Base-by-base conservation (phyloP, 1,140 invertebrate species). In the Nasonia longicornis region DNA sequence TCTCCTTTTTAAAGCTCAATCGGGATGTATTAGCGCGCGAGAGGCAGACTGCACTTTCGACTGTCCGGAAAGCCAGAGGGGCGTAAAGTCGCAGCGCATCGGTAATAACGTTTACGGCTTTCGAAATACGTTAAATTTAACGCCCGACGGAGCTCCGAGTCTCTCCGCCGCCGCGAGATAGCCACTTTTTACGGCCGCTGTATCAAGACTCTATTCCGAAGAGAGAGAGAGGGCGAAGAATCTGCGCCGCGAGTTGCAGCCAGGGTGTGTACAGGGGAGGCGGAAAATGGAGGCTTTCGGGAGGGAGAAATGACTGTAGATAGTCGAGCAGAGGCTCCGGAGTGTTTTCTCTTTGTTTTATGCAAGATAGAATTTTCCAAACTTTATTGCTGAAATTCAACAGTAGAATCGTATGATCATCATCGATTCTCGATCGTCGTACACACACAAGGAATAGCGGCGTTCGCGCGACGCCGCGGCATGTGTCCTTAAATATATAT, bases 81-180 rank as follows among this genome's bases (percentile, higher is more conserved):
- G 52, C 20, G 52, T 75, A 75, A 75, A 75, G 4, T 29, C 48
- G 8, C 52, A 20, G 20, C 29, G 52, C 73, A 16, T 75, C 58
- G 52, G 81, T 70, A 82, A 83, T 83, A 84, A 84, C 79, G 80
- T 85, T 81, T 84, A 83, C 81, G 78, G 78, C 81, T 84, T 82
- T 84, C 64, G 70, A 83, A 84, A 84, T 79, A 83, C 82, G 82
- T 75, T 63, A 79, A 83, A 84, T 85, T 85, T 84, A 85, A 84
- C 79, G 45, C 71, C n/a, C 69, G 35, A 71, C 16, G 20, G 69
- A 58, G 52, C 52, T 26, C 26, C 52, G 52, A 42, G 38, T 42
- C 38, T 42, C 38, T 29, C 3, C 35, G 31, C 10, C 26, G 29
- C 12, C 35, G 35, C 7, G 31, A 38, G 69, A 42, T 71, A n/a